phyloP scores from a whole-genome alignment of 2,113 vertebrate genomes.

The Sphyrna mokarran region DNA sequence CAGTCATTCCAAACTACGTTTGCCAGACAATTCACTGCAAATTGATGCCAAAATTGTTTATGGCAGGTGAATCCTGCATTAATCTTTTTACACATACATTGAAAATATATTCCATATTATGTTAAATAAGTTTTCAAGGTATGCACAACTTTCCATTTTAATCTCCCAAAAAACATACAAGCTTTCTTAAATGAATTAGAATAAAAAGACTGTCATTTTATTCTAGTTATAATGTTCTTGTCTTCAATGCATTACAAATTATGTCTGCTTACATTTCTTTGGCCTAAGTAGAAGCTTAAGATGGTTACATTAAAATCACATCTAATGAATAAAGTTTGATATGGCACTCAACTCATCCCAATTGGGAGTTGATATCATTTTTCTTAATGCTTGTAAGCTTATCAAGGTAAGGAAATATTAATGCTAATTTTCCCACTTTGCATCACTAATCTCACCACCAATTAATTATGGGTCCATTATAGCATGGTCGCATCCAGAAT shows the following conservation, averaged over 20 bases:
- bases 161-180: neutral
- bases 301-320: neutral
- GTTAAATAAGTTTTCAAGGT: neutral
- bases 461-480: neutral
- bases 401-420: neutral
- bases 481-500: neutral
- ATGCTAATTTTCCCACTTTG: neutral
- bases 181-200: neutral
- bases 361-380: neutral
- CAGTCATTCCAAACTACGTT: neutral
- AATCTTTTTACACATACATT: neutral
- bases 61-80: neutral
- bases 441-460: neutral
- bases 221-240: neutral
- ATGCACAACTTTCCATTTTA: neutral
- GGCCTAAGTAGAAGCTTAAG: neutral
- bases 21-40: neutral
- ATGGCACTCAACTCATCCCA: neutral
- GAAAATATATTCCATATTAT: neutral
- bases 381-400: neutral
- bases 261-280: neutral
- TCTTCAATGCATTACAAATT: neutral
- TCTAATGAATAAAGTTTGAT: neutral
- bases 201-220: neutral
- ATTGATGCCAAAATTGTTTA: neutral